Percentiles rank a stretch among this genome's conserved stretches.
Evolutionary conservation across 1,140 invertebrate genomes (phyloP).

Genomic region (Euglossa dilemma): DNA sequence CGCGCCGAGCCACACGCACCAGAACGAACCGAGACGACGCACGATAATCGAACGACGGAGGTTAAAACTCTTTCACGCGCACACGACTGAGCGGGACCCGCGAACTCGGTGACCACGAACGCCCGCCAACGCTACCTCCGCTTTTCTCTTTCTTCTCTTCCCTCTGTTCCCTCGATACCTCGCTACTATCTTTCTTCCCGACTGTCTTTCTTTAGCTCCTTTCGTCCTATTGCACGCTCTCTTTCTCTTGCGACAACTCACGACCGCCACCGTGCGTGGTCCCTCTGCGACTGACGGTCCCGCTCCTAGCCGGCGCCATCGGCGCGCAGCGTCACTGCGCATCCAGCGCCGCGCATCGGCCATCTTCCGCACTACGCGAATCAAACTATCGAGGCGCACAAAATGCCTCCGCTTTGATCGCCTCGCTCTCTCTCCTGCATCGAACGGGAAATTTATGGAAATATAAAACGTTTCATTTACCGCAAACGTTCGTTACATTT

Average conservation of each 20-base stretch:
- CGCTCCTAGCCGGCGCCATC: constrained; percentile 66
- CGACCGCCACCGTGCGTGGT: constrained; percentile 74
- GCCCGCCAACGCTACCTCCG: constrained; percentile 1
- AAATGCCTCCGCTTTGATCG: constrained; percentile 28
- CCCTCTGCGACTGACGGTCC: constrained; percentile 75
- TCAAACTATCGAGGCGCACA: constrained; percentile 44
- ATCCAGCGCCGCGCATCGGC: constrained; percentile 48
- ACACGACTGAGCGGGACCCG: constrained; percentile 44
- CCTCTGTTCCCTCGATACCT: constrained; percentile 22
- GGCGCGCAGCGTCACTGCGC: constrained; percentile 66
- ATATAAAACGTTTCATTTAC: constrained; percentile 45
- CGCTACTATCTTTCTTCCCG: constrained; percentile 1
- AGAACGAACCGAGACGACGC: constrained; percentile 49
- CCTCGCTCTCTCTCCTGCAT: neutral
- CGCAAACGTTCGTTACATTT: constrained; percentile 38
- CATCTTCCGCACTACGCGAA: constrained; percentile 43
- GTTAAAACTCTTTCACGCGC: constrained; percentile 37
- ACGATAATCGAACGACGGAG: constrained; percentile 52
- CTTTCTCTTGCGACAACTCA: constrained; percentile 30
- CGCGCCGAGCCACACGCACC: constrained; percentile 48
- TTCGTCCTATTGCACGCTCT: constrained; percentile 28
- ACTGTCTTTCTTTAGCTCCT: constrained; percentile 18
- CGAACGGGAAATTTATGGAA: constrained; percentile 46
- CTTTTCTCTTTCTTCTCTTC: neutral
- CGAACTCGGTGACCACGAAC: constrained; percentile 20